phyloP scores from a whole-genome alignment of 2,888 invertebrate species.

The Tenthredo distinguenda region DNA sequence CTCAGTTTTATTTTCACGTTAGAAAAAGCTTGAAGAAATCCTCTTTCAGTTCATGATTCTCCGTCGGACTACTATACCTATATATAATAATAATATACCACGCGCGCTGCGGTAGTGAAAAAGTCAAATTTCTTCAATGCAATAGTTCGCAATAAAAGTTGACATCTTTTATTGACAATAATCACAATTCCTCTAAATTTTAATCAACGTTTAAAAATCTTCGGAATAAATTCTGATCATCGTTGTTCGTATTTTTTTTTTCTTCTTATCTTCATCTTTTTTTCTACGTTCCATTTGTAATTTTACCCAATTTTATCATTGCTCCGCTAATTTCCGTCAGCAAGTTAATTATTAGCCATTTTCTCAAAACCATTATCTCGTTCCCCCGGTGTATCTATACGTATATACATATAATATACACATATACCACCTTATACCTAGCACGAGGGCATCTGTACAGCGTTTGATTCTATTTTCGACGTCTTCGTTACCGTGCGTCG shows the following conservation, averaged over 20 bases:
- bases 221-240: neutral
- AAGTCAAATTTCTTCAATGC: neutral
- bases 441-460: slow-evolving; percentile 23
- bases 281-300: neutral
- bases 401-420: no score
- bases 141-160: neutral
- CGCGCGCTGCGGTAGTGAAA: neutral
- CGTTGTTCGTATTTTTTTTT: neutral
- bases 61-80: neutral
- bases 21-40: neutral
- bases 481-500: neutral
- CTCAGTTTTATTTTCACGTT: neutral
- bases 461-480: slow-evolving; percentile 43
- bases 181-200: neutral
- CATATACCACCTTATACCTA: neutral
- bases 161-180: neutral
- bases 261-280: neutral
- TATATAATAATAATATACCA: neutral
- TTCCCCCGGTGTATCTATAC: neutral
- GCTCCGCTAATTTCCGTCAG: neutral
- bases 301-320: neutral
- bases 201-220: neutral
- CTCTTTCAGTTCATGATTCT: neutral
- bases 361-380: neutral
- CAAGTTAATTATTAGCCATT: neutral